Evolutionary conservation across 2,888 invertebrate species (phyloP).

Genomic region (Chymomyza caudatula): DNA sequence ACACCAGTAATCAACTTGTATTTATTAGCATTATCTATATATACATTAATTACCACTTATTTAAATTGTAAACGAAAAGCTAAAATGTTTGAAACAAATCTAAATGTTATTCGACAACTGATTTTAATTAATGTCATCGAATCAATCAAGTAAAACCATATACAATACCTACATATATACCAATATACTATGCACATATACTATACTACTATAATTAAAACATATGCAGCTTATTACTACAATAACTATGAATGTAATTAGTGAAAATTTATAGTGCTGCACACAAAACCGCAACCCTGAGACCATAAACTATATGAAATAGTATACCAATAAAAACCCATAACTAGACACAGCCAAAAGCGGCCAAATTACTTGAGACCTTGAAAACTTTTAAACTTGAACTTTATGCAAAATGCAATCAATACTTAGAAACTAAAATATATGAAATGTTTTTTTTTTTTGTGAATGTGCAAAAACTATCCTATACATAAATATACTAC

Average conservation of each 20-base stretch:
- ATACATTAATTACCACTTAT: constrained; percentile 15
- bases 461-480: background rate
- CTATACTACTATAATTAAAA: constrained; percentile 6
- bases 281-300: constrained; percentile 22
- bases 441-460: background rate
- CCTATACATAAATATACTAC: background rate
- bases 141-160: constrained; percentile 11
- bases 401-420: constrained; percentile 41
- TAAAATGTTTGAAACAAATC: constrained; percentile 24
- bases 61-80: constrained; percentile 28
- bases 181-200: constrained; percentile 5
- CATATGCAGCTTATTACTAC: background rate
- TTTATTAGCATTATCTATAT: constrained; percentile 31
- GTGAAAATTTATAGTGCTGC: constrained; percentile 32
- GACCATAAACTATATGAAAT: constrained; percentile 9
- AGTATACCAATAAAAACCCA: background rate
- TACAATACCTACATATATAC: constrained; percentile 19
- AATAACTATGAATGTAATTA: constrained; percentile 32
- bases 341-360: constrained; percentile 6
- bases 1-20: constrained; percentile 58
- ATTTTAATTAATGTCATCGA: constrained; percentile 33
- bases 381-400: constrained; percentile 2
- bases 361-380: background rate
- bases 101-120: constrained; percentile 62
- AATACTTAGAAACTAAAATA: constrained; percentile 20